Base-by-base conservation (phyloP, 2,113 vertebrate species). In the Ailuropoda melanoleuca region DNA sequence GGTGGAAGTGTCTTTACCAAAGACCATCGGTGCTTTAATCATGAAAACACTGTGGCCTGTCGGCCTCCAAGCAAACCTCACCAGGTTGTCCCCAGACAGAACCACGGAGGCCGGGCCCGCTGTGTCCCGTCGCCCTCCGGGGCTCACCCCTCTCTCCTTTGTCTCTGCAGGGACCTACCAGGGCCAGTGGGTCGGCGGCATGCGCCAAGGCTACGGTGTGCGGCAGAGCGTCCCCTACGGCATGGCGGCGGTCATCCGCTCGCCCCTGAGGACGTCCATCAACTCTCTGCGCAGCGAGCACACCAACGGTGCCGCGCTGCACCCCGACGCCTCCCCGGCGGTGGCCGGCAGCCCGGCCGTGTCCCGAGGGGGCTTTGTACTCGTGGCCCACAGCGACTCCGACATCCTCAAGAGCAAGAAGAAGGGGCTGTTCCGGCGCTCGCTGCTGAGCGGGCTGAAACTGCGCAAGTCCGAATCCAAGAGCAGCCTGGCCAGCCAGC, bases 231-330 rank as follows among this genome's bases (percentile, higher is more conserved):
- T 99, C 50, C 99, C 99, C 93, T 99, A 99, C 55, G 99, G 99
- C 98, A 99, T 99, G 99, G 99, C 99, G 19, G 99, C 99, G 17
- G 99, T 99, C 98, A 99, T 99, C 99, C 99, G 99, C 97, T 99
- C 99, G 95, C 99, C 99, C 85, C 99, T 99, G 98, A 99, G 99
- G 98, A 99, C 99, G 0, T 99, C 99, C 97, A 99, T 99, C 99
- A 99, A 99, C 99, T 99, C 99, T 48, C 99, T 99, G 88, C 99
- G 99, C 98, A 99, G 99, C 4, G 99, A 99, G 98, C 99, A 99
- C 99, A 99, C 99, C 98, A 99, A 99, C 3, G 99, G 99, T 89
- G 99, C 99, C 0, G 99, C 99, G 0, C 97, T 99, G 97, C 98
- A 99, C 99, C 98, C 99, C 9, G 98, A 99, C 15, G 98, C 99